These are phyloP conservation scores for Phalera bucephala DNA, from an alignment of 2,888 invertebrate species.

Conservation along the genomic window DNA sequence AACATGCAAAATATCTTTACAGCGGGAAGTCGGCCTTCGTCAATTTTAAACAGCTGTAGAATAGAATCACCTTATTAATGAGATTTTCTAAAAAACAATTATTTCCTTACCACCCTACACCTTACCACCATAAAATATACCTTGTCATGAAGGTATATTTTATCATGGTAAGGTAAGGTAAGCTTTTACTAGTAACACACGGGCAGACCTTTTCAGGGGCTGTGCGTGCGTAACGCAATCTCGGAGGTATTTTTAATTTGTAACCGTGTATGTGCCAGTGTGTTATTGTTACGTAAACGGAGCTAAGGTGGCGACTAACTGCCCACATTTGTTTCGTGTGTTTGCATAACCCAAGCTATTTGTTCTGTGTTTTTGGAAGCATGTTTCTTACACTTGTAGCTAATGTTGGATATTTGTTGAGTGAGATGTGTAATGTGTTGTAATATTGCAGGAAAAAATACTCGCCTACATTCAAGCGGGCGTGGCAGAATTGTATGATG, in stretches of 20 bases:
- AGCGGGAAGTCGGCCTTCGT: too few species aligned
- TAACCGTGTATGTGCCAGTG: background rate
- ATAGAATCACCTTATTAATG: too few species aligned
- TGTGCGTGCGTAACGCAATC: conserved; percentile 2
- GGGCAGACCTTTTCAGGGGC: background rate
- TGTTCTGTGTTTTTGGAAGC: background rate
- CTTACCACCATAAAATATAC: background rate
- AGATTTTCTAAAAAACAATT: too few species aligned
- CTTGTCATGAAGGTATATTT: too few species aligned
- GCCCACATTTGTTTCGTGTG: background rate
- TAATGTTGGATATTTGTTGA: background rate
- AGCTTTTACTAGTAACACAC: background rate
- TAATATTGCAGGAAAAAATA: too few species aligned
- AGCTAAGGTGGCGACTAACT: conserved; percentile 1
- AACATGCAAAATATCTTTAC: too few species aligned
- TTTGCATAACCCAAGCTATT: background rate
- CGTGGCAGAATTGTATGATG: too few species aligned
- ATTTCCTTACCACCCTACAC: too few species aligned
- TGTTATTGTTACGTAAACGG: conserved; percentile 1
- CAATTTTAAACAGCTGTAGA: too few species aligned
- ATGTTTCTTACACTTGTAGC: background rate
- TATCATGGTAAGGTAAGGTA: too few species aligned
- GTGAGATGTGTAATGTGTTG: background rate
- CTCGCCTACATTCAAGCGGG: too few species aligned
- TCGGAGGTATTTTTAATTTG: conserved; percentile 4